Base-by-base conservation (phyloP, 2,113 vertebrate genomes). In the Toxotes jaculatrix region DNA sequence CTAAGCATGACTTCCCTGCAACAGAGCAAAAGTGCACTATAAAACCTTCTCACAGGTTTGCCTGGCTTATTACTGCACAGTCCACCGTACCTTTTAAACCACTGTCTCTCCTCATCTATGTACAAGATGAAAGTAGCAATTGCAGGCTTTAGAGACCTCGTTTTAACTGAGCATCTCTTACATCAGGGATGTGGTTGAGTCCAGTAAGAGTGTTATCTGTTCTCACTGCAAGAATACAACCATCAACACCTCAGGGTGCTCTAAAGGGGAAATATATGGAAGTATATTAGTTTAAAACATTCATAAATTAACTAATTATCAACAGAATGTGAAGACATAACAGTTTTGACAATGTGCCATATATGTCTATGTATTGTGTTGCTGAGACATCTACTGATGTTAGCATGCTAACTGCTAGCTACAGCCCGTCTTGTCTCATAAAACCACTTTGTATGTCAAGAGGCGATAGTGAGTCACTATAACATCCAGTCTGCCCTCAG, bases 241-340 rank as follows among this genome's bases (percentile, higher is more conserved):
- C 86, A 89, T 49, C 38, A n/a, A 10, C 66, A 80, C 87, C 83
- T 79, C 49, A 17, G 80, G 82, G 65, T 32, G 62, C 59, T 65
- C 76, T 75, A 27, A 27, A 27, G 27, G 27, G 27, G 27, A 27
- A 27, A 27, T 27, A 27, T 27, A 27, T 27, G 27, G 1, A 27
- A 27, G 27, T 27, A 27, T 27, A 27, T 38, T 38, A 38, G 36
- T 43, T 43, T 10, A 43, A 43, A 43, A 43, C 9, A 43, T 43
- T 43, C 42, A 43, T 9, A 43, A 43, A 43, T 9, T 43, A 43
- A 43, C 42, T 43, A 43, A 43, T 43, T 43, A 43, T 43, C 42
- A 11, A 43, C 11, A 12, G 9, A 43, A 43, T 11, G 11, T 43
- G 9, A 43, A 43, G 7, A 43, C 1, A 9, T 8, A 9, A 43